phyloP scores from a whole-genome alignment of 2,113 vertebrate species.

The Tonatia bakeri region DNA sequence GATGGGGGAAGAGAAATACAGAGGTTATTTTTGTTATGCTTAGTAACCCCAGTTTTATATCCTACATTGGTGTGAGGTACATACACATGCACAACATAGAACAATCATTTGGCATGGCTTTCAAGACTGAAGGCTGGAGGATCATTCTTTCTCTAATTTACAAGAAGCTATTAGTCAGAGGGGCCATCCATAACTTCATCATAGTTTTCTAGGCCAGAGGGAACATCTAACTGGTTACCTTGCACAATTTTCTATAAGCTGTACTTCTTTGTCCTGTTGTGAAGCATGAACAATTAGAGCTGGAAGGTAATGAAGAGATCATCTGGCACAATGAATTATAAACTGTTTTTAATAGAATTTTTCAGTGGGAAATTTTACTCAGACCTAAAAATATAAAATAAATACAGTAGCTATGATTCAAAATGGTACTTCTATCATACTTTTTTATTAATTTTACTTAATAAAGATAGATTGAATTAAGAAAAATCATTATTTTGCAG shows the following conservation, averaged over 20 bases:
- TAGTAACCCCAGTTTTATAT: not conserved
- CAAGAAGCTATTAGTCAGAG: not conserved
- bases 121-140: not conserved
- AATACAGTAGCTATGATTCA: not conserved
- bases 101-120: not conserved
- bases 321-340: not conserved
- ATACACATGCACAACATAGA: not conserved
- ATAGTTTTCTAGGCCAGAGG: not conserved
- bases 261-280: not conserved
- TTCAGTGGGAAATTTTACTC: not conserved
- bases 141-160: not conserved
- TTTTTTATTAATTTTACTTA: not conserved
- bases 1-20: not conserved
- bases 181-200: not conserved
- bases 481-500: not conserved
- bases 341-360: not conserved
- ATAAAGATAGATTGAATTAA: constrained; percentile 1
- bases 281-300: not conserved
- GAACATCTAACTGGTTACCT: not conserved
- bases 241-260: not conserved
- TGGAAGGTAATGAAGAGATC: not conserved
- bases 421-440: not conserved
- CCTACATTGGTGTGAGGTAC: not conserved
- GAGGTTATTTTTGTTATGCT: not conserved
- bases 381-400: not conserved